Evolutionary conservation across 1,140 invertebrate species (phyloP).

Genomic region (Macrostomum lignano): DNA sequence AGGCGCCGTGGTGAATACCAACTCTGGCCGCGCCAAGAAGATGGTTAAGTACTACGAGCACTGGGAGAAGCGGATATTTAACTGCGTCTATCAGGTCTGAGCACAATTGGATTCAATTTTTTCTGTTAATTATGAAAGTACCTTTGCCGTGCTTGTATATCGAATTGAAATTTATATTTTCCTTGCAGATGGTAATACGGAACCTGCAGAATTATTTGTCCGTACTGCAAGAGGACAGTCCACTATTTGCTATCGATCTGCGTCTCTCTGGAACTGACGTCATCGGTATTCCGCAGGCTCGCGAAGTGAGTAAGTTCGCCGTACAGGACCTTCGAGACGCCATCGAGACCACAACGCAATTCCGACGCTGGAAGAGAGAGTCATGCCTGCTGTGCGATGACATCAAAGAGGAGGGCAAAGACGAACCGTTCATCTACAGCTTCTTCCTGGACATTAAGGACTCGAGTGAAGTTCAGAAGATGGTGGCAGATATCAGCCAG

Average conservation of each 20-base stretch:
- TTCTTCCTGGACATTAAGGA: conserved; percentile 50
- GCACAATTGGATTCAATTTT: background rate
- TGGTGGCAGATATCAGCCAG: background rate
- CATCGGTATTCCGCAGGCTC: conserved; percentile 38
- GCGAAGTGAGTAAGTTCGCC: conserved; percentile 44
- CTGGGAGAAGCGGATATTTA: conserved; percentile 19
- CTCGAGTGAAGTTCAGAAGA: background rate
- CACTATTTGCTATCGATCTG: conserved; percentile 50
- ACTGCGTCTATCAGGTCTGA: background rate
- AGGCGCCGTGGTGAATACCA: conserved; percentile 29
- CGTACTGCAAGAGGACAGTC: conserved; percentile 32
- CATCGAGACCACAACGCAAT: conserved; percentile 25
- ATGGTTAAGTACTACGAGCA: conserved; percentile 26
- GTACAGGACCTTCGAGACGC: conserved; percentile 26
- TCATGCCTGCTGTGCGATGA: conserved; percentile 42
- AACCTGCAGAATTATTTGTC: conserved; percentile 42
- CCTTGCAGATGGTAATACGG: conserved; percentile 33
- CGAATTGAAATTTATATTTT: background rate
- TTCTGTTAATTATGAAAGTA: background rate
- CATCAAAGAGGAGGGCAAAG: conserved; percentile 30
- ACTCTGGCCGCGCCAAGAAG: conserved; percentile 24
- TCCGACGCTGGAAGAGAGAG: conserved; percentile 53
- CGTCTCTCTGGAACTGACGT: conserved; percentile 42
- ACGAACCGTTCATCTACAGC: conserved; percentile 34
- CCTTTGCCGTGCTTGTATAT: background rate